phyloP scores from a whole-genome alignment of 1,140 invertebrate species.

The Grapholita molesta region DNA sequence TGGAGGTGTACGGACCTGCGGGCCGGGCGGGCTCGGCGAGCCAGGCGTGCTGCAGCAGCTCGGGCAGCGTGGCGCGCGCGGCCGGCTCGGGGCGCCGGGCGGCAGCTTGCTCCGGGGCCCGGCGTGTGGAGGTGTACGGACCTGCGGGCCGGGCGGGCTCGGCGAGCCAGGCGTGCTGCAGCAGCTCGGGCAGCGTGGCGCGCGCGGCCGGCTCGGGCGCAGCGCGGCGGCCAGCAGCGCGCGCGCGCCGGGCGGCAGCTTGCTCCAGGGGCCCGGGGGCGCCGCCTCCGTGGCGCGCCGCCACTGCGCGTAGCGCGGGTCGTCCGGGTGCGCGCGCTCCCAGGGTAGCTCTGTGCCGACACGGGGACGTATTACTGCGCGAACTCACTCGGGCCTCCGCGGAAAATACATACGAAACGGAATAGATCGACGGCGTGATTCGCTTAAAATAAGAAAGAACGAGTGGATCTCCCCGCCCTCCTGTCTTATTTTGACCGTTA shows the following conservation, averaged over 20 bases:
- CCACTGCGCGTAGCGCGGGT: slow-evolving; percentile 88
- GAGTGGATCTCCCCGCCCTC: too few relatives aligned
- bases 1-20: too few relatives aligned
- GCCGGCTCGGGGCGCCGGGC: too few relatives aligned
- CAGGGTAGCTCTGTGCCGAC: slow-evolving; percentile 88
- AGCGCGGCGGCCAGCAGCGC: slow-evolving; percentile 88
- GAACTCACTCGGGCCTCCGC: too few relatives aligned
- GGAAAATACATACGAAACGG: too few relatives aligned
- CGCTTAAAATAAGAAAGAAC: too few relatives aligned
- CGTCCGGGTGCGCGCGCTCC: slow-evolving; percentile 88
- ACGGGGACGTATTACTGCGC: too few relatives aligned
- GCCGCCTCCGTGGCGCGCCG: slow-evolving; percentile 80
- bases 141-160: slow-evolving; percentile 33
- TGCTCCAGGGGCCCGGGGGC: slow-evolving; percentile 87
- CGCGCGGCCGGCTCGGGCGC: slow-evolving; percentile 80
- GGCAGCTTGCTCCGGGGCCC: neutral
- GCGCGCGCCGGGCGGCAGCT: slow-evolving; percentile 87
- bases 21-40: neutral
- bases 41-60: neutral
- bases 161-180: slow-evolving; percentile 88
- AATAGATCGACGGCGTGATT: too few relatives aligned
- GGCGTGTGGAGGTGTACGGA: neutral
- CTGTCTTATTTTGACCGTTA: too few relatives aligned
- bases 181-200: slow-evolving; percentile 84
- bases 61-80: too few relatives aligned